Conservation (phyloP, 2,113 vertebrate species). For the Fregetta grallaria region DNA sequence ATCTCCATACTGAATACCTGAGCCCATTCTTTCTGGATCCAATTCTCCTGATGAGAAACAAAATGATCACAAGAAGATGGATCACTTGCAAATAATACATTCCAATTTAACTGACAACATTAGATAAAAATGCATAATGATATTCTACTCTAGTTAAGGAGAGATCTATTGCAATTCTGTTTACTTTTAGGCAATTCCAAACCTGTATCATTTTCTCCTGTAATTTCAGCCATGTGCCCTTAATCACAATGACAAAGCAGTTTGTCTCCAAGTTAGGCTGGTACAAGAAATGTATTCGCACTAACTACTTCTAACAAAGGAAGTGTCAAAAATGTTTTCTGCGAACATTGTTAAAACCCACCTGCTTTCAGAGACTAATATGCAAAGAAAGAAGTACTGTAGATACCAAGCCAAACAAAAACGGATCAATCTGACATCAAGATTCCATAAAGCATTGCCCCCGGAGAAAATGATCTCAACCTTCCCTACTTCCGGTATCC, state of each 20-base stretch:
- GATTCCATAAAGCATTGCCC: not conserved
- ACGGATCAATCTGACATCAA: not conserved
- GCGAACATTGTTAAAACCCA: not conserved
- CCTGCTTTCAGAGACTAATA: not conserved
- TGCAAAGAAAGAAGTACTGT: not conserved
- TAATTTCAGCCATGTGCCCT: not conserved
- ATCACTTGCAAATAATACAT: not conserved
- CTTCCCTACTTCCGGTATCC: not conserved
- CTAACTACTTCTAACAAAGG: not conserved
- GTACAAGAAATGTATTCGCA: not conserved
- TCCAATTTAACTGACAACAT: not conserved
- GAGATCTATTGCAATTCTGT: not conserved
- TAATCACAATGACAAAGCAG: not conserved
- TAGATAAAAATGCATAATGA: not conserved
- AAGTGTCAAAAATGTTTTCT: not conserved
- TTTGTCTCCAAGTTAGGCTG: not conserved
- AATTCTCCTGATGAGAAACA: constrained; percentile 73
- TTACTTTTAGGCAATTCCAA: not conserved
- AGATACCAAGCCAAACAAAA: not conserved
- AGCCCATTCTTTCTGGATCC: constrained; percentile 83
- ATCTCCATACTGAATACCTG: constrained; percentile 81
- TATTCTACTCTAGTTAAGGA: not conserved
- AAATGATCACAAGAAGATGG: not conserved
- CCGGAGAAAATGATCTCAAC: not conserved
- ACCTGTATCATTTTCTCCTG: not conserved